Base-by-base conservation (phyloP, 2,888 invertebrate genomes). In the Nezara viridula region DNA sequence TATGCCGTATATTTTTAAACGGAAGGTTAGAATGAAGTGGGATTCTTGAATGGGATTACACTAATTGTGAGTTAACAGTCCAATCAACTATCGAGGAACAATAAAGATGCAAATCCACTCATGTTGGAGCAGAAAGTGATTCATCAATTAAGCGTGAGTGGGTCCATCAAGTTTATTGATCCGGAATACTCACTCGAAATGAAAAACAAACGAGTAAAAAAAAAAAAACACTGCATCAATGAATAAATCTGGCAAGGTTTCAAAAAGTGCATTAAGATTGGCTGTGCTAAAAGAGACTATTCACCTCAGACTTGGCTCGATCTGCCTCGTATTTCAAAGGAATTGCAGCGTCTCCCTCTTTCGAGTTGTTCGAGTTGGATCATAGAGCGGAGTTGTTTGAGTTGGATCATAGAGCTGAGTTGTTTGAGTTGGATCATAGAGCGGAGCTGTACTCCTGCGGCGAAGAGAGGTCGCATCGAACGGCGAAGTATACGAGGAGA, bases 231-330 rank as follows among this genome's bases (percentile, higher is more conserved):
- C 1, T 37, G 66, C 32, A 73, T 73, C 66, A 73, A 73, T 73
- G 32, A 73, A 73, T 73, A 73, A 73, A 73, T 73, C 66, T 73
- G 66, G 66, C 66, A 73, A 32, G 0, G 32, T 27, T 73, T 37
- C 66, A 73, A 73, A 73, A 73, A 73, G 32, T 73, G 66, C 66
- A 73, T 73, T 73, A 73, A 73, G 66, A 73, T 37, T 37, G 32
- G 27, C 27, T 0, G n/a, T 19, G 21, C 21, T 73, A 37, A 73
- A 73, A 73, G 66, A 73, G 66, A 37, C 66, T 27, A 32, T 73
- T 73, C 66, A 73, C 32, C 32, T 37, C 60, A 1, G 24, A 3
- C 66, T 73, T 73, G 66, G 32, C 66, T 73, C 32, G 32, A 73
- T 37, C 60, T 5, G 27, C 4, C 14, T 7, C 16, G 37, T 73